These are phyloP conservation scores for Botia kubotai DNA, from an alignment of 2,797 vertebrate genomes.

Conservation along the genomic window DNA sequence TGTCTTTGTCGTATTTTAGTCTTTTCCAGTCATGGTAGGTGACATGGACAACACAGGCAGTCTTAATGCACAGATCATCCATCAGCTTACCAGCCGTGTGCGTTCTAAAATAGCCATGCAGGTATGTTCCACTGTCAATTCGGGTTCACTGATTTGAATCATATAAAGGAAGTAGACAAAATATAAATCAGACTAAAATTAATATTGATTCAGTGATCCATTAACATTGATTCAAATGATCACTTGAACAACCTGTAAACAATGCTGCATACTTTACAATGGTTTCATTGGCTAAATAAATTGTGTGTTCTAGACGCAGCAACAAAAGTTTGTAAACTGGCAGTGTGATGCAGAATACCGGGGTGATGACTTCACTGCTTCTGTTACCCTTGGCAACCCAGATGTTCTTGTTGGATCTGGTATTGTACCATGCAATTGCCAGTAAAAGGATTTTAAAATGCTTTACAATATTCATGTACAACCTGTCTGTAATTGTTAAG, in stretches of 20 bases:
- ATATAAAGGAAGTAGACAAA: not conserved
- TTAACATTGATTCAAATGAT: not conserved
- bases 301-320: constrained; percentile 82
- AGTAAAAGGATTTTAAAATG: not conserved
- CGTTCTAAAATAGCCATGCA: constrained; percentile 91
- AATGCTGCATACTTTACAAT: no score
- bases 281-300: no score
- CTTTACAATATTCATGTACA: no score
- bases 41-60: constrained; percentile 93
- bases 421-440: constrained; percentile 61
- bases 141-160: not conserved
- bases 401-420: constrained; percentile 89
- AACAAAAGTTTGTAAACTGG: constrained; percentile 94
- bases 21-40: constrained; percentile 90
- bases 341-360: constrained; percentile 91
- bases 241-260: no score
- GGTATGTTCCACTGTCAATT: constrained; percentile 61
- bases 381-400: constrained; percentile 90
- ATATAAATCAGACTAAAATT: not conserved
- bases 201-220: not conserved
- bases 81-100: constrained; percentile 84
- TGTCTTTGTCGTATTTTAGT: constrained; percentile 69
- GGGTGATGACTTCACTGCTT: constrained; percentile 85
- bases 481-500: not conserved
- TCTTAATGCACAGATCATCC: constrained; percentile 90